These are phyloP conservation scores for Micrasema minimum DNA, from an alignment of 1,140 invertebrate genomes.

Conservation along the genomic window DNA sequence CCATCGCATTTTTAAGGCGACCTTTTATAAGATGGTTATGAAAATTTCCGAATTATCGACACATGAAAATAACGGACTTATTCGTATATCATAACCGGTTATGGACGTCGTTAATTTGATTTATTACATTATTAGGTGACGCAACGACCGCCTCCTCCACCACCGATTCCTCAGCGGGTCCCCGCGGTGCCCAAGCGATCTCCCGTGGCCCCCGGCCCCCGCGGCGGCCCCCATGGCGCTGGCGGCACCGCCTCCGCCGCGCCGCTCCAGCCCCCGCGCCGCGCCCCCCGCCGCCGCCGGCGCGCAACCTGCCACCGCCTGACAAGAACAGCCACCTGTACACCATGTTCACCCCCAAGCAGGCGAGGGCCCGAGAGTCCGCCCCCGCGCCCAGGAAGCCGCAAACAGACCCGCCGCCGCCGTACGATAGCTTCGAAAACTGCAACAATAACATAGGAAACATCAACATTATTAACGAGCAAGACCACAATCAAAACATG, in stretches of 20 bases:
- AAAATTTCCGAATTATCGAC: too few relatives aligned
- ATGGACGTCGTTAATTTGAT: too few relatives aligned
- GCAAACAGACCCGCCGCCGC: conserved; percentile 32
- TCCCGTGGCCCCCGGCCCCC: conserved; percentile 55
- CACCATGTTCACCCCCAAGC: conserved; percentile 58
- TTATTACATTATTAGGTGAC: too few relatives aligned
- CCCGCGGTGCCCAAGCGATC: conserved; percentile 63
- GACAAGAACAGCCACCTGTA: conserved; percentile 59
- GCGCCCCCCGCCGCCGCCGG: conserved; percentile 59
- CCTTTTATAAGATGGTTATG: too few relatives aligned
- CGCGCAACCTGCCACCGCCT: conserved; percentile 50
- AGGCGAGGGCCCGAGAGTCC: conserved; percentile 48
- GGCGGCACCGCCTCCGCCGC: conserved; percentile 55
- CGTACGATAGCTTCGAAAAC: conserved; percentile 35
- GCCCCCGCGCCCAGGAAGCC: conserved; percentile 38
- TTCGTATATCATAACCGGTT: too few relatives aligned
- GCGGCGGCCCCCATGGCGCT: conserved; percentile 57
- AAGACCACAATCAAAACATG: conserved; percentile 52
- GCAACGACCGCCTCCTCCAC: conserved; percentile 40
- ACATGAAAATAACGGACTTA: too few relatives aligned
- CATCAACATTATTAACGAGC: conserved; percentile 28
- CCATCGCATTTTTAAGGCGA: too few relatives aligned
- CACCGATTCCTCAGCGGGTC: conserved; percentile 64
- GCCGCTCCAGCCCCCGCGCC: conserved; percentile 55
- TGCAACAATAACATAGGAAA: conserved; percentile 38